phyloP scores from a whole-genome alignment of 2,888 invertebrate genomes.

The Calameuta filiformis region DNA sequence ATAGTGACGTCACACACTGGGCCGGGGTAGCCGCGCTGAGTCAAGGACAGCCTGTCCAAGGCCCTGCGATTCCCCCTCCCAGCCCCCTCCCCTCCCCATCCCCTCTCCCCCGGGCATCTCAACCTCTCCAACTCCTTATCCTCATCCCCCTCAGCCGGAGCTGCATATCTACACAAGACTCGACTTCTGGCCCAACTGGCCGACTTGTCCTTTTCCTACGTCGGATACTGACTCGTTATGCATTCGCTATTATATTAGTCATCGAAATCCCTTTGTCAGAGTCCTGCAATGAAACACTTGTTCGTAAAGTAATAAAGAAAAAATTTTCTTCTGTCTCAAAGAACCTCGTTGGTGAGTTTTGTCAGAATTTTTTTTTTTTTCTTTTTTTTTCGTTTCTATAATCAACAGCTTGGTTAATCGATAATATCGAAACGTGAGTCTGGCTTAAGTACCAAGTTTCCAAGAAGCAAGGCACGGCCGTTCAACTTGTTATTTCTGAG shows the following conservation, averaged over 20 bases:
- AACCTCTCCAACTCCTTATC: constrained; percentile 17
- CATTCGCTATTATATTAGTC: neutral
- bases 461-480: constrained; percentile 34
- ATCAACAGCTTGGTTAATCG: neutral
- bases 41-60: constrained; percentile 65
- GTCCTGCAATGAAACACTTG: neutral
- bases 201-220: neutral
- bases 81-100: constrained; percentile 9
- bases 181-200: neutral
- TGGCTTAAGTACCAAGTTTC: constrained; percentile 12
- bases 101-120: constrained; percentile 14
- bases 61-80: constrained; percentile 39
- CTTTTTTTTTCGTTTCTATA: neutral
- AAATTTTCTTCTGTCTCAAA: too few species aligned
- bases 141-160: neutral
- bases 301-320: neutral
- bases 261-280: neutral
- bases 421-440: neutral
- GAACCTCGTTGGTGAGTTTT: too few species aligned
- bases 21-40: constrained; percentile 66
- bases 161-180: neutral
- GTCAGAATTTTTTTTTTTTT: too few species aligned
- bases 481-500: constrained; percentile 54
- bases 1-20: constrained; percentile 64
- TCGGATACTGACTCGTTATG: neutral